Base-by-base conservation (phyloP, 1,140 invertebrate species). In the Neodiprion lecontei region DNA sequence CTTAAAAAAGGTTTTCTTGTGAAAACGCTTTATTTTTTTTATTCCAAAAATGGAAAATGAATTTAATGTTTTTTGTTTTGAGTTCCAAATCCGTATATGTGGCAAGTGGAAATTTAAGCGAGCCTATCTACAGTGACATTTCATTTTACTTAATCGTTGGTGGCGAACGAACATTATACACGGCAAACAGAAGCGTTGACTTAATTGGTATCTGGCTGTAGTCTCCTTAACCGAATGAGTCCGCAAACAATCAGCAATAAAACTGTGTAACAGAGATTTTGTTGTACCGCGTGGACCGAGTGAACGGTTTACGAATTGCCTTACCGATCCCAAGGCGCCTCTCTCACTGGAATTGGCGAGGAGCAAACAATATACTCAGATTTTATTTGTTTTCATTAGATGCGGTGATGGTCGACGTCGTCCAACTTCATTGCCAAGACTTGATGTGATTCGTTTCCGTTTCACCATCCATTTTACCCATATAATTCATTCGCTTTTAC, bases 311-410 rank as follows among this genome's bases (percentile, higher is more conserved):
- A 61, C 11, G 53, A 17, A 61, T 61, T 61, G 53, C 11, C 8
- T 61, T 61, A 61, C 53, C 53, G 53, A 61, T 61, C 53, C 53
- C 53, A 61, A 61, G 53, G 53, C 53, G n/a, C 53, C 8, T 61
- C 53, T 40, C 28, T 9, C 53, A 8, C 53, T 61, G 53, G 53
- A 17, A 61, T 7, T 61, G 53, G 53, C 53, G 53, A 14, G 53
- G 53, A 9, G 53, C 53, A 61, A 61, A 61, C 53, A 61, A 61
- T 61, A 61, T 61, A 61, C 53, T 61, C 53, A 61, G 53, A 61
- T 61, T 61, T 61, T 61, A 61, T 61, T 61, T 61, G n/a, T 61
- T 61, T 61, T 61, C 53, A 61, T 61, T 61, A 61, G 53, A 61
- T 61, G 11, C 53, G 11, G 53, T 61, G 53, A 61, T 61, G 11